A percentile compares a stretch with the other conserved stretches of the same genome.
Conservation (phyloP, 1,140 invertebrate species). For the Drosophila elegans region DNA sequence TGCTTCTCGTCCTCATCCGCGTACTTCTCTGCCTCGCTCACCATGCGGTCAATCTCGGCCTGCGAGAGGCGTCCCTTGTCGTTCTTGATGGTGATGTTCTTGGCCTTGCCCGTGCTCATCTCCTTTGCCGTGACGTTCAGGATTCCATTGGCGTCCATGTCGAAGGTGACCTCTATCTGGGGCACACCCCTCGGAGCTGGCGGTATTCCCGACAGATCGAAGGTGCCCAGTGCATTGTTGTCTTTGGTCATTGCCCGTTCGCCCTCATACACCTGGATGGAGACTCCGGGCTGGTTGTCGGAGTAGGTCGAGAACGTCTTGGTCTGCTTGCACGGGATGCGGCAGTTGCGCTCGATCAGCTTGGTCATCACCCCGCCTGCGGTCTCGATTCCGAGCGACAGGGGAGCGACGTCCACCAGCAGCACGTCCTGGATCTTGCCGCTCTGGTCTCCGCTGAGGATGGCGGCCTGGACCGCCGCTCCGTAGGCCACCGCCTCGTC, state of each 20-base stretch:
- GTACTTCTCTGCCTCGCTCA: constrained; percentile 56
- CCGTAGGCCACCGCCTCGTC: constrained; percentile 91
- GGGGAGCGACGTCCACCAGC: constrained; percentile 86
- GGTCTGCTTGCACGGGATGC: constrained; percentile 88
- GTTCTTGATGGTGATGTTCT: constrained; percentile 93
- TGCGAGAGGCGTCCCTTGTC: constrained; percentile 92
- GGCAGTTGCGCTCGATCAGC: constrained; percentile 87
- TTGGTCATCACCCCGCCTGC: constrained; percentile 88
- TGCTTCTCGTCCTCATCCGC: constrained; percentile 88
- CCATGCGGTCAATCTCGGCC: constrained; percentile 89
- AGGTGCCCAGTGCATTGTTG: constrained; percentile 91
- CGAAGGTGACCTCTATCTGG: constrained; percentile 89
- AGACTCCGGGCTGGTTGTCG: constrained; percentile 90
- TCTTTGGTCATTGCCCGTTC: constrained; percentile 90
- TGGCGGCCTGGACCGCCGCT: constrained; percentile 91
- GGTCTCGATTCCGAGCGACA: constrained; percentile 87
- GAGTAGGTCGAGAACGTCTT: constrained; percentile 89
- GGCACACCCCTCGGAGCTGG: constrained; percentile 92
- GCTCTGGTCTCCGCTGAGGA: constrained; percentile 88
- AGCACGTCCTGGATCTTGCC: constrained; percentile 84
- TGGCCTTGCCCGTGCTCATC: constrained; percentile 85
- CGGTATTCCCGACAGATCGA: constrained; percentile 91
- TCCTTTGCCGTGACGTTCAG: constrained; percentile 88
- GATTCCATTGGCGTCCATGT: constrained; percentile 87
- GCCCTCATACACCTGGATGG: constrained; percentile 89